phyloP scores from a whole-genome alignment of 2,888 invertebrate genomes.

The Rotaria magnacalcarata region DNA sequence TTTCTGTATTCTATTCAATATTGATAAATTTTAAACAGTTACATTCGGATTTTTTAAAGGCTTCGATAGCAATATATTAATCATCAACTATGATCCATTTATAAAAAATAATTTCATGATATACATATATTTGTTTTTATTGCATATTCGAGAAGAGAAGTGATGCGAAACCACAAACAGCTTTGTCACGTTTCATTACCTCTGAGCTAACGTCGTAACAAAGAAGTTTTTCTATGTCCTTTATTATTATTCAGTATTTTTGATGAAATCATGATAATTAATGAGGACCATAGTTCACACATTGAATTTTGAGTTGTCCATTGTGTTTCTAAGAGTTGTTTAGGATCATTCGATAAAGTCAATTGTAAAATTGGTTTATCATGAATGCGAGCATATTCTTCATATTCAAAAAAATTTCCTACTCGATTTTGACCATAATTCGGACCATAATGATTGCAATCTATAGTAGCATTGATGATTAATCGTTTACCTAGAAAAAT shows the following conservation, averaged over 20 bases:
- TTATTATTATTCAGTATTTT: not conserved
- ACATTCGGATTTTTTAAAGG: too few relatives aligned
- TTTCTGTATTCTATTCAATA: too few relatives aligned
- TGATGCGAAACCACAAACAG: constrained; percentile 21
- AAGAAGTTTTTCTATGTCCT: not conserved
- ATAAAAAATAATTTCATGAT: too few relatives aligned
- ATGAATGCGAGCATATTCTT: constrained; percentile 28
- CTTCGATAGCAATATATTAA: too few relatives aligned
- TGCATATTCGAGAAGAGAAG: not conserved
- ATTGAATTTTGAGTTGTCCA: constrained; percentile 13
- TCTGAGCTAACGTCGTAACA: not conserved
- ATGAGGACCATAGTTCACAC: constrained; percentile 18
- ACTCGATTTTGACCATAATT: not conserved
- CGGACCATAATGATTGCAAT: constrained; percentile 24
- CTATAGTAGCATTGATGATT: not conserved
- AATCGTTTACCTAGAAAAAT: not conserved
- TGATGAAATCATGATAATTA: not conserved
- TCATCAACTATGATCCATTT: too few relatives aligned
- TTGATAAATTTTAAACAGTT: too few relatives aligned
- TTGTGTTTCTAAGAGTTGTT: not conserved
- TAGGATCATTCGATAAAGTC: constrained; percentile 8
- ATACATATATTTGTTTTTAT: not conserved
- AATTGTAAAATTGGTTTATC: constrained; percentile 6
- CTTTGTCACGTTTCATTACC: not conserved
- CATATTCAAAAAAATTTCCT: not conserved